Percentiles rank a stretch among this genome's conserved stretches.
phyloP scores from a whole-genome alignment of 2,113 vertebrate species.

The Aythya baeri region DNA sequence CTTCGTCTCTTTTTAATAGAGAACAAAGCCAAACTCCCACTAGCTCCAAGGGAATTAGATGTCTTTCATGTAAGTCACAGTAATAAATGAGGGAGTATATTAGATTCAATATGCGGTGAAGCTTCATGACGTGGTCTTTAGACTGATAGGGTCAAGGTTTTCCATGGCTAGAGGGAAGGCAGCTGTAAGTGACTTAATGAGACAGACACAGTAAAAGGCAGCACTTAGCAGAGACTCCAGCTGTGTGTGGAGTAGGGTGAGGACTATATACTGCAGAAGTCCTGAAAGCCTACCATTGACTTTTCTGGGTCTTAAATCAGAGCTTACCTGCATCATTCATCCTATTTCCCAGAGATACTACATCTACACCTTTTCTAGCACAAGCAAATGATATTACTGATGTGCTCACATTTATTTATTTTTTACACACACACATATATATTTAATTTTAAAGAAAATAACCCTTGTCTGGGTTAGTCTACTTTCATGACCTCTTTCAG shows the following conservation, averaged over 20 bases:
- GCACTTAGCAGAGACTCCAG: neutral
- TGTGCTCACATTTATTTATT: neutral
- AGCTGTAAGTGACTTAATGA: neutral
- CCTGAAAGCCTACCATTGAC: neutral
- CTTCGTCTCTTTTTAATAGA: neutral
- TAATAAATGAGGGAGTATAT: neutral
- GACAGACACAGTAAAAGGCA: neutral
- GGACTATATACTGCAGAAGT: neutral
- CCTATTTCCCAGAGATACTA: neutral
- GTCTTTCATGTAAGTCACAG: neutral
- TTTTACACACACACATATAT: no score
- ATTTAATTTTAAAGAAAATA: neutral
- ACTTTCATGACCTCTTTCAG: neutral
- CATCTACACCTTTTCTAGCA: neutral
- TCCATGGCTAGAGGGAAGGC: neutral
- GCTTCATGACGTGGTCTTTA: neutral
- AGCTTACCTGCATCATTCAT: fast-evolving
- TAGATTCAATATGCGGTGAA: neutral
- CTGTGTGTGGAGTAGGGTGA: neutral
- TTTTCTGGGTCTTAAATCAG: neutral
- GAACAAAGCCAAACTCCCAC: neutral
- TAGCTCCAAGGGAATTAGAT: neutral
- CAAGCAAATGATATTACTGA: neutral
- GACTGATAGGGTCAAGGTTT: neutral
- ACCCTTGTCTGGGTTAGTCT: neutral